A percentile compares a stretch with the other conserved stretches of the same genome.
phyloP scores from a whole-genome alignment of 1,140 invertebrate genomes.

The Nephotettix cincticeps region DNA sequence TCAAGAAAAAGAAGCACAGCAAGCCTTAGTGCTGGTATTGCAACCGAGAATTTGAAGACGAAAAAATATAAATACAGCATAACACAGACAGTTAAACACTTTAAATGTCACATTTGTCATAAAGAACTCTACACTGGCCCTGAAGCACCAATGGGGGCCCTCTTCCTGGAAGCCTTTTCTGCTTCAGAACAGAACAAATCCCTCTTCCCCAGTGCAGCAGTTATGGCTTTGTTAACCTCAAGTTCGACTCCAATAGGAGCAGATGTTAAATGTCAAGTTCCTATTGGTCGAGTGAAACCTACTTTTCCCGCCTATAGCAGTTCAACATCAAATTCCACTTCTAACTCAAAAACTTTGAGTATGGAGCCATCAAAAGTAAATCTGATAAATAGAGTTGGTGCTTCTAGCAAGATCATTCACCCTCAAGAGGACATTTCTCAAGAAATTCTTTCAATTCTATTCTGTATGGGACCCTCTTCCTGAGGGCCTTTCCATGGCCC shows the following conservation, averaged over 20 bases:
- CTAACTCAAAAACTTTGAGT: slow-evolving; percentile 38
- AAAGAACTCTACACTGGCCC: too few relatives aligned
- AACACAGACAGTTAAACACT: too few relatives aligned
- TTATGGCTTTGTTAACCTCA: slow-evolving; percentile 54
- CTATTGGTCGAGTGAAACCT: slow-evolving; percentile 62
- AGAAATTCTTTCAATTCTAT: too few relatives aligned
- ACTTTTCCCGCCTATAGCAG: slow-evolving; percentile 74
- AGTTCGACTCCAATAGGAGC: slow-evolving; percentile 58
- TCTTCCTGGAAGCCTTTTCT: too few relatives aligned
- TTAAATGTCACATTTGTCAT: too few relatives aligned
- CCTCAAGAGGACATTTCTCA: slow-evolving; percentile 93
- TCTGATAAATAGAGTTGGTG: slow-evolving; percentile 74
- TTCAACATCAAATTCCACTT: slow-evolving; percentile 46
- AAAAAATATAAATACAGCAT: too few relatives aligned
- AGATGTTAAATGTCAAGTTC: slow-evolving; percentile 56
- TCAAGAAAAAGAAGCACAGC: too few relatives aligned
- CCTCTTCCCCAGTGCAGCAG: slow-evolving; percentile 71
- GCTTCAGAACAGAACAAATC: slow-evolving; percentile 52
- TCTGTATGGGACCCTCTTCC: too few relatives aligned
- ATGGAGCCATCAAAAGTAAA: slow-evolving; percentile 62
- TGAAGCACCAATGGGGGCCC: too few relatives aligned
- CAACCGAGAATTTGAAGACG: too few relatives aligned
- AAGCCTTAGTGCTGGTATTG: too few relatives aligned
- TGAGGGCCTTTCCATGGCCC: too few relatives aligned
- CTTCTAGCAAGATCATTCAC: slow-evolving; percentile 90